phyloP scores from a whole-genome alignment of 2,113 vertebrate species.

The Rhegmatorhina hoffmannsi region DNA sequence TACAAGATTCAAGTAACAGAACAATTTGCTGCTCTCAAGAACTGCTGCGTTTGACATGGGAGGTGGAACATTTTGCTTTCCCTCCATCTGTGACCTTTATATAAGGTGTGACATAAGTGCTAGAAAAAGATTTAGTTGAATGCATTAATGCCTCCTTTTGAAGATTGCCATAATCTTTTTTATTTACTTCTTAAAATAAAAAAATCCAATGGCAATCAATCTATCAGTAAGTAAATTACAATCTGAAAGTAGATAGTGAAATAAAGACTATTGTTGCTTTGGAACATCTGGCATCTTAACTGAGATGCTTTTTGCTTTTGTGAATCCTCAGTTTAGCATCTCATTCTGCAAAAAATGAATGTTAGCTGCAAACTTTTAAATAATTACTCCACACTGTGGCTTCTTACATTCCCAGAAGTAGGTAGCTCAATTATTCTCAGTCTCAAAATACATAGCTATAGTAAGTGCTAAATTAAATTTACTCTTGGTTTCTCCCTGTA shows the following conservation, averaged over 20 bases:
- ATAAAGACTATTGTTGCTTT: slow-evolving; percentile 26
- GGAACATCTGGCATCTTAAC: slow-evolving; percentile 45
- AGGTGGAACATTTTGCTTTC: slow-evolving; percentile 17
- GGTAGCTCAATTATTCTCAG: not conserved
- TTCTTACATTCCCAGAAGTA: not conserved
- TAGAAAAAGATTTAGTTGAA: slow-evolving; percentile 42
- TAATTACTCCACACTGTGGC: not conserved
- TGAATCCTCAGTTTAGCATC: not conserved
- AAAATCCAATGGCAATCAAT: not conserved
- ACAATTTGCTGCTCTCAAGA: slow-evolving; percentile 5
- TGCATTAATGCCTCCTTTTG: not conserved
- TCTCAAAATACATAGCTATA: not conserved
- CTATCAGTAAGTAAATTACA: slow-evolving; percentile 17
- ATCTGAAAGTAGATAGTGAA: slow-evolving; percentile 2
- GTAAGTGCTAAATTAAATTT: slow-evolving; percentile 31
- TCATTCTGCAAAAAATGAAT: not conserved
- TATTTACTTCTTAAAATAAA: slow-evolving; percentile 17
- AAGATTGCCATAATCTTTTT: slow-evolving; percentile 24
- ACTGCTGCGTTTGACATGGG: not conserved
- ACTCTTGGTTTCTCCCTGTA: not conserved
- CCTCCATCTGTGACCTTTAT: slow-evolving; percentile 14
- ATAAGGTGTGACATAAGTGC: not conserved
- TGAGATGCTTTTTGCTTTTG: not conserved
- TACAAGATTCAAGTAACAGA: slow-evolving; percentile 10
- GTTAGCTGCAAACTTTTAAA: slow-evolving; percentile 28